Evolutionary conservation across 2,113 vertebrate species (phyloP), one percentile per base, ranked within the genome.

Genomic region (Herpailurus yagouaroundi): DNA sequence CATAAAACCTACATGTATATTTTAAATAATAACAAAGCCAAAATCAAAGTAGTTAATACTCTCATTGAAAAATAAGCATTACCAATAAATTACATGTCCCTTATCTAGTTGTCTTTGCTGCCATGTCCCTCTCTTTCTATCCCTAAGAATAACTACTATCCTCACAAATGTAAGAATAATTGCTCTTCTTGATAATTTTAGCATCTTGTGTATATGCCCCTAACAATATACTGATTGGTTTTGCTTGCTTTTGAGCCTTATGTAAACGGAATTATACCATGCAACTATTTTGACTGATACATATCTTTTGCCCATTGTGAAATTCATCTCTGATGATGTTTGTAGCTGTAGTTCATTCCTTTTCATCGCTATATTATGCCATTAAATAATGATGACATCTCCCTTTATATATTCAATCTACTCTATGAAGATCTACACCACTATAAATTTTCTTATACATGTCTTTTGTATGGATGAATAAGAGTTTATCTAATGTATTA

Each of bases 401-500:
- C 64, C 52, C 11, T 85, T 83, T 63, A 77, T 23, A 57, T 91
- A 91, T 73, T 81, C 2, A 57, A 15, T 69, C 19, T 82, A 80
- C 5, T 87, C 48, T 64, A 71, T 81, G 91, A 91, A 71, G 50
- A 89, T 36, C 52, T 84, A 29, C 36, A 52, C 9, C 66, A 16
- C 25, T 79, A 11, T 93, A 21, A 82, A 96, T 79, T 93, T 83
- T 82, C 29, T 92, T 73, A 3, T 29, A 76, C 7, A n/a, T 3
- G 3, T 96, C 18, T 76, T 88, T 41, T 73, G 13, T 81, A 38
- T 41, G 11, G 4, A 66, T 91, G 41, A 93, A 63, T 71, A 94
- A 87, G 80, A 66, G 33, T 90, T 89, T 95, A 73, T 36, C n/a
- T 77, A 81, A 68, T 68, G 82, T 69, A 95, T 50, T 81, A 79